These are phyloP conservation scores for Neosilurus mollespiculum DNA, from an alignment of 2,797 vertebrate genomes.

Conservation along the genomic window DNA sequence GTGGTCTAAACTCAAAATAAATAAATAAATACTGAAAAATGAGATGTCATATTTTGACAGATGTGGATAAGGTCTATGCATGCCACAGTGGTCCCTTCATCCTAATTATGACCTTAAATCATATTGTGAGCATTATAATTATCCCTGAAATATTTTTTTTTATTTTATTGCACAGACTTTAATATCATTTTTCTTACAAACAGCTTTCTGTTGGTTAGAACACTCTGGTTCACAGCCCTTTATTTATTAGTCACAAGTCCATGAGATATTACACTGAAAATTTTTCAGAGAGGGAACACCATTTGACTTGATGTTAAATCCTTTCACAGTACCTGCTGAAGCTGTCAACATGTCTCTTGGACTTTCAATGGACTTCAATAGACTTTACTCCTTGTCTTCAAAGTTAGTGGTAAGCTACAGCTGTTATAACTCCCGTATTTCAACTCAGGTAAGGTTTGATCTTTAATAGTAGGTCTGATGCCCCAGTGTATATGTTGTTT, in stretches of 20 bases:
- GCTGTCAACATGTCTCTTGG: slow-evolving; percentile 74
- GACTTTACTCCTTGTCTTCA: slow-evolving; percentile 23
- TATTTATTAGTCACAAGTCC: neutral
- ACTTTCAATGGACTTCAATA: slow-evolving; percentile 63
- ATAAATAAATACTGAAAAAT: too few species aligned
- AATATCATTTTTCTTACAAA: too few species aligned
- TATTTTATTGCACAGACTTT: too few species aligned
- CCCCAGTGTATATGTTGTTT: neutral
- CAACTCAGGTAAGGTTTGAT: neutral
- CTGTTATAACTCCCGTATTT: neutral
- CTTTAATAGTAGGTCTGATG: neutral
- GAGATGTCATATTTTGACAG: too few species aligned
- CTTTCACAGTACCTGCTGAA: slow-evolving; percentile 57
- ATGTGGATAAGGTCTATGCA: too few species aligned
- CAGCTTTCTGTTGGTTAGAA: too few species aligned
- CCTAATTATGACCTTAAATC: too few species aligned
- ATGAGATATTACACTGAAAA: neutral
- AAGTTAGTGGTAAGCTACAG: slow-evolving; percentile 58
- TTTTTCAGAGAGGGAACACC: neutral
- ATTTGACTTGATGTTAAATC: slow-evolving; percentile 13
- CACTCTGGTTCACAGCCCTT: too few species aligned
- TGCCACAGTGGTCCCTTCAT: too few species aligned
- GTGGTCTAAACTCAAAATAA: too few species aligned
- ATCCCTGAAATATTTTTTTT: too few species aligned
- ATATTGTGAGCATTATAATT: too few species aligned